Base-by-base conservation (phyloP, 1,140 invertebrate species). In the Zaprionus gabonicus region DNA sequence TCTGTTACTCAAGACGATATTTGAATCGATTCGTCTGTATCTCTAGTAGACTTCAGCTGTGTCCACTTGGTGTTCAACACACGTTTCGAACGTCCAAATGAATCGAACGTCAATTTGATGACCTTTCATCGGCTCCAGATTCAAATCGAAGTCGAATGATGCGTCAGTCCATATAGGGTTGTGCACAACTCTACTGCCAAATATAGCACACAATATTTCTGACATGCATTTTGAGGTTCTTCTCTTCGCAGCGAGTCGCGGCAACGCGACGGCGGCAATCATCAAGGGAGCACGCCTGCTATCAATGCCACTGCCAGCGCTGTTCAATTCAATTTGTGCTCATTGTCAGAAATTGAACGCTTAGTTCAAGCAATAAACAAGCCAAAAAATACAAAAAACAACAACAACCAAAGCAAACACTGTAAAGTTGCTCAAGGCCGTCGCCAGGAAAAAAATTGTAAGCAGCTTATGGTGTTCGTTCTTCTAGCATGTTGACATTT, bases 281-380 rank as follows among this genome's bases (percentile, higher is more conserved):
- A 75, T 71, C 67, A 75, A 75, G 67, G 72, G 53, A 38, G 27
- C 44, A 23, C 10, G 46, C 46, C 20, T 25, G 46, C 46, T 63
- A 49, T 74, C 71, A 70, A 74, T 70, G 66, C 20, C 46, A 51
- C n/a, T 9, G 6, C 28, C 17, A 17, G 15, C 49, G 41, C 27
- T 68, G 71, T 68, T 68, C 38, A 67, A 67, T 62, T 60, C 57
- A 69, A 71, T 63, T 62, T 64, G 53, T 51, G 67, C 51, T 23
- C 59, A 71, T 75, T 71, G 67, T 75, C 65, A 62, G 71, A 44
- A 70, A 75, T 75, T 71, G 67, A 75, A 71, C 59, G 66, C 51
- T 70, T 71, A 34, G 59, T 44, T 53, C 27, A 60, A 65, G 46
- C 68, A 64, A 76, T 71, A 76, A 71, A 71, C 73, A 76, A 75